Evolutionary conservation across 1,140 invertebrate genomes (phyloP).

Genomic region (Atta colombica): DNA sequence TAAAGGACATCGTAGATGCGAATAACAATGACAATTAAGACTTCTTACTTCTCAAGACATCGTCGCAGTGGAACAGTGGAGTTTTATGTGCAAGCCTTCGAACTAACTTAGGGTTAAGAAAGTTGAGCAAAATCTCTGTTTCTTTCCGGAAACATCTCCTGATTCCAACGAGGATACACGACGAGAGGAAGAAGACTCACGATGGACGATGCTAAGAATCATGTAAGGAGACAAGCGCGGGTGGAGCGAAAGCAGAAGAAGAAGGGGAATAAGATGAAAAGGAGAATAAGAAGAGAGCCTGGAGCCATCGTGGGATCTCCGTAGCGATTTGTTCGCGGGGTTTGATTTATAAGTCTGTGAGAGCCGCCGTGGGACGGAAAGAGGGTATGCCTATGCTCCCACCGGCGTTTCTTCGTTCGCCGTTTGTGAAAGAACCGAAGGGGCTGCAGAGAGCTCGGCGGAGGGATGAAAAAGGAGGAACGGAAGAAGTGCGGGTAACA

Average conservation of each 20-base stretch:
- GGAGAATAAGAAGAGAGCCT: slow-evolving; percentile 59
- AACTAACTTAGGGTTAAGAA: slow-evolving; percentile 28
- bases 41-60: slow-evolving; percentile 21
- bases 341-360: slow-evolving; percentile 82
- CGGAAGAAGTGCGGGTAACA: slow-evolving; percentile 45
- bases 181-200: slow-evolving; percentile 32
- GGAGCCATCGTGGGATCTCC: slow-evolving; percentile 68
- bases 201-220: slow-evolving; percentile 42
- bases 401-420: slow-evolving; percentile 56
- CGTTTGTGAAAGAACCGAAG: not conserved
- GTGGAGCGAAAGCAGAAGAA: slow-evolving; percentile 17
- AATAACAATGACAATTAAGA: slow-evolving; percentile 32
- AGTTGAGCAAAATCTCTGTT: slow-evolving; percentile 26
- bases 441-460: slow-evolving; percentile 4
- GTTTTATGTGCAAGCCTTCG: not conserved
- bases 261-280: slow-evolving; percentile 57
- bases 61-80: not conserved
- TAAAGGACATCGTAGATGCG: not conserved
- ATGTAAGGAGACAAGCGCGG: slow-evolving; percentile 17
- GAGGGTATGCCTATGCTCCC: slow-evolving; percentile 40
- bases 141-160: slow-evolving; percentile 8
- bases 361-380: slow-evolving; percentile 50
- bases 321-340: slow-evolving; percentile 76
- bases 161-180: not conserved
- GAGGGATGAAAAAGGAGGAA: slow-evolving; percentile 48